These are phyloP conservation scores for Teleiodes luculella DNA, from an alignment of 2,888 invertebrate genomes.

Conservation along the genomic window DNA sequence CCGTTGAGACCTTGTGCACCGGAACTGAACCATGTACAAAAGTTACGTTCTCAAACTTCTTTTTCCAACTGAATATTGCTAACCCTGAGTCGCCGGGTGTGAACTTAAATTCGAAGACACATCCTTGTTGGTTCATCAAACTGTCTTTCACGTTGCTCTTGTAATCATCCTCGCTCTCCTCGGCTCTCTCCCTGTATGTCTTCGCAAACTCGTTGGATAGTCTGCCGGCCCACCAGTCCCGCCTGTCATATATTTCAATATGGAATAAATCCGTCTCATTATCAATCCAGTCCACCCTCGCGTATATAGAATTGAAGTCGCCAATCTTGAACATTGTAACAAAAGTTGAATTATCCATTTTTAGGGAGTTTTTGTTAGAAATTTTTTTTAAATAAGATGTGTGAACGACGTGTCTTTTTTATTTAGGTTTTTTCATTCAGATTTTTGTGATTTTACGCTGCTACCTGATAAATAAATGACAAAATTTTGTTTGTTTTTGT, in stretches of 20 bases:
- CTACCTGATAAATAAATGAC: no score
- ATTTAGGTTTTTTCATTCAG: no score
- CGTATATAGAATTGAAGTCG: constrained; percentile 35
- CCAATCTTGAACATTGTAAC: constrained; percentile 39
- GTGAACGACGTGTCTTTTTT: no score
- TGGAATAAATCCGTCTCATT: constrained; percentile 43
- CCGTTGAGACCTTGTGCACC: constrained; percentile 30
- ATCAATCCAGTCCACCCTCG: constrained; percentile 47
- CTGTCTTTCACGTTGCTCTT: constrained; percentile 35
- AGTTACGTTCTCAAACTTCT: constrained; percentile 28
- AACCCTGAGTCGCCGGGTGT: constrained; percentile 23
- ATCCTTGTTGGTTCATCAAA: constrained; percentile 30
- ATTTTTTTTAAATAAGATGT: no score
- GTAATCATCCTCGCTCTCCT: constrained; percentile 45
- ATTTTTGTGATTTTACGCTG: no score
- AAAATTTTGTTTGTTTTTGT: no score
- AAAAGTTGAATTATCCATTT: not conserved
- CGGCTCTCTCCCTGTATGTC: constrained; percentile 33
- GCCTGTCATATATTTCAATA: constrained; percentile 46
- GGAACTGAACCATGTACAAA: constrained; percentile 43
- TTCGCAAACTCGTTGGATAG: constrained; percentile 43
- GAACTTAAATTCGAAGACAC: constrained; percentile 34
- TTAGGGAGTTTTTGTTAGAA: not conserved
- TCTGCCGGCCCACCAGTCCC: constrained; percentile 48
- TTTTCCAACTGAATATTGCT: constrained; percentile 54